These are phyloP conservation scores for Toxonevra muliebris DNA, from an alignment of 2,888 invertebrate genomes.

Conservation along the genomic window DNA sequence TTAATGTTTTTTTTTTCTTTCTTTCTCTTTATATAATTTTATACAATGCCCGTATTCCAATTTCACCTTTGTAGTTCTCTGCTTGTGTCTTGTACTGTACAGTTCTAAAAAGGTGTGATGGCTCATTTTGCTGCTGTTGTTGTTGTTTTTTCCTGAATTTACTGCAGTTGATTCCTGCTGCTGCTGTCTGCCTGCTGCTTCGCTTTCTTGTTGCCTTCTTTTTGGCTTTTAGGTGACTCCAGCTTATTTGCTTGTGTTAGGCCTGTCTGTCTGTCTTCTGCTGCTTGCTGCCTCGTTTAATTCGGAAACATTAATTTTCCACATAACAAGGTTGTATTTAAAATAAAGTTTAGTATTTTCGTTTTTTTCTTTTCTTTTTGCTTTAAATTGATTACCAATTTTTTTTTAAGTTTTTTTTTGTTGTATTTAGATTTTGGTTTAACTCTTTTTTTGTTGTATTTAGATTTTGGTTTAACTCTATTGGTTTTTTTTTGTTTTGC, in stretches of 20 bases:
- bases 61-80: conserved; percentile 35
- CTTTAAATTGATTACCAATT: background rate
- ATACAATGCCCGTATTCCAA: conserved; percentile 24
- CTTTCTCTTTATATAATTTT: too few relatives aligned
- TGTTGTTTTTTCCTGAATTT: conserved; percentile 19
- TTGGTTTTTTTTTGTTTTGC: background rate
- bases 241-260: background rate
- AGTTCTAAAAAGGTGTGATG: conserved; percentile 38
- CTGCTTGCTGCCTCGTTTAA: conserved; percentile 37
- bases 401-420: background rate
- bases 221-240: background rate
- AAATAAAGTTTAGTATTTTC: conserved; percentile 2
- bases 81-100: conserved; percentile 7
- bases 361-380: too few relatives aligned
- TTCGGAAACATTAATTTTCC: conserved; percentile 44
- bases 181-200: conserved; percentile 14
- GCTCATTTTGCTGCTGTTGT: conserved; percentile 32
- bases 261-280: conserved; percentile 10
- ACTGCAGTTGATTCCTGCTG: conserved; percentile 15
- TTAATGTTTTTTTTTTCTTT: conserved; percentile 22
- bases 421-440: background rate
- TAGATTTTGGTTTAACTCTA: background rate
- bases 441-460: background rate
- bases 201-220: background rate
- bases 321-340: conserved; percentile 44